These are phyloP conservation scores for Lagopus leucura DNA, from an alignment of 2,113 vertebrate species.

Conservation along the genomic window DNA sequence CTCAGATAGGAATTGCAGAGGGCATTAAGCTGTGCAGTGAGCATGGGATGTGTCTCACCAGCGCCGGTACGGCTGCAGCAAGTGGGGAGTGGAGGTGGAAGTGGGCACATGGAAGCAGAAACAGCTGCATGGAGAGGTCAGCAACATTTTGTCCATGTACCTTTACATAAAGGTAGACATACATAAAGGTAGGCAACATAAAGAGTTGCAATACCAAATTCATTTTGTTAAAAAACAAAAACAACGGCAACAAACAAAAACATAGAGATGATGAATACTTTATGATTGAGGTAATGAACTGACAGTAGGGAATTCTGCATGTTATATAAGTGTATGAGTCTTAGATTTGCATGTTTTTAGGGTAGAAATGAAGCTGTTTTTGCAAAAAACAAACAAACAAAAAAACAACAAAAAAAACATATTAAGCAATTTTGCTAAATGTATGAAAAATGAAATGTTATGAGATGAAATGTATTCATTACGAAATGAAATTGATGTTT, in stretches of 20 bases:
- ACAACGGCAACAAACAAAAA: neutral
- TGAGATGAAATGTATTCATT: slow-evolving; percentile 54
- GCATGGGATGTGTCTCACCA: neutral
- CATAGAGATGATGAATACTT: slow-evolving; percentile 2
- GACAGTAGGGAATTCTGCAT: slow-evolving; percentile 9
- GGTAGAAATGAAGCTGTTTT: slow-evolving; percentile 13
- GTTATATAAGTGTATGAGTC: neutral
- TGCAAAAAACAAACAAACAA: neutral
- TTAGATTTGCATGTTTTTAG: slow-evolving; percentile 37
- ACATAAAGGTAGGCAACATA: neutral
- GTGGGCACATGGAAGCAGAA: neutral
- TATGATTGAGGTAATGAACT: neutral
- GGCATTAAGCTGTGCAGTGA: slow-evolving; percentile 21
- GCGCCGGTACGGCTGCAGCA: neutral
- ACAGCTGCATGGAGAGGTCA: neutral
- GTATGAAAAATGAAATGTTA: slow-evolving; percentile 62
- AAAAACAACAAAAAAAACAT: neutral
- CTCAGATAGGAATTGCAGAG: slow-evolving; percentile 21
- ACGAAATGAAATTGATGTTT: slow-evolving; percentile 62
- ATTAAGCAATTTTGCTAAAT: slow-evolving; percentile 62
- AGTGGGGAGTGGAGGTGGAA: neutral
- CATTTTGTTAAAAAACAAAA: neutral
- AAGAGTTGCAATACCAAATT: neutral
- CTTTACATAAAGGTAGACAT: neutral
- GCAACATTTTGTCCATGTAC: neutral